Evolutionary conservation across 2,888 invertebrate genomes (phyloP).

Genomic region (Subacronicta megacephala): DNA sequence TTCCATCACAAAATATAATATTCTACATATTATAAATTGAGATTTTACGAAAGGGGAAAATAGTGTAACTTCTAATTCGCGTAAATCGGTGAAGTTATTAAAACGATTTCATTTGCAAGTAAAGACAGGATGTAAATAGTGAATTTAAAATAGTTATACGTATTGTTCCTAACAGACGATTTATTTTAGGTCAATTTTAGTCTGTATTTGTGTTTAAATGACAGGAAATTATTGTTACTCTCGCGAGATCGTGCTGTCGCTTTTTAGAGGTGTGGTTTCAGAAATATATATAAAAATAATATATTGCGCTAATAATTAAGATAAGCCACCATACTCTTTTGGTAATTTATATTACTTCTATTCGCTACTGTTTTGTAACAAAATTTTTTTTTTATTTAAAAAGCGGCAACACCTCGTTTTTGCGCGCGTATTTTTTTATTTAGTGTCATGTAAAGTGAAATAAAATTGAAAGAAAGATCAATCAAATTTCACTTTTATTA

Average conservation of each 20-base stretch:
- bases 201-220: constrained; percentile 13
- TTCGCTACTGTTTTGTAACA: too few species aligned
- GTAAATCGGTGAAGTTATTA: not conserved
- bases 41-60: not conserved
- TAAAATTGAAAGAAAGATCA: constrained; percentile 25
- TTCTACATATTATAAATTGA: not conserved
- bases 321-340: too few species aligned
- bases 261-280: constrained; percentile 2
- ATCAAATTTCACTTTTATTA: constrained; percentile 22
- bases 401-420: constrained; percentile 8
- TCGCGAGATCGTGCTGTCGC: constrained; percentile 1
- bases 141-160: constrained; percentile 50
- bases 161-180: constrained; percentile 57
- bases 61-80: not conserved
- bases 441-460: constrained; percentile 26
- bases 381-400: not conserved
- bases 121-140: constrained; percentile 58
- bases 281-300: too few species aligned
- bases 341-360: not conserved
- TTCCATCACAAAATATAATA: not conserved
- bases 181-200: constrained; percentile 47
- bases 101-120: constrained; percentile 29
- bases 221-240: constrained; percentile 10
- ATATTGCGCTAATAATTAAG: too few species aligned
- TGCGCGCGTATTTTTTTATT: constrained; percentile 9